phyloP scores from a whole-genome alignment of 2,797 vertebrate species.

The Pagetopsis macropterus region DNA sequence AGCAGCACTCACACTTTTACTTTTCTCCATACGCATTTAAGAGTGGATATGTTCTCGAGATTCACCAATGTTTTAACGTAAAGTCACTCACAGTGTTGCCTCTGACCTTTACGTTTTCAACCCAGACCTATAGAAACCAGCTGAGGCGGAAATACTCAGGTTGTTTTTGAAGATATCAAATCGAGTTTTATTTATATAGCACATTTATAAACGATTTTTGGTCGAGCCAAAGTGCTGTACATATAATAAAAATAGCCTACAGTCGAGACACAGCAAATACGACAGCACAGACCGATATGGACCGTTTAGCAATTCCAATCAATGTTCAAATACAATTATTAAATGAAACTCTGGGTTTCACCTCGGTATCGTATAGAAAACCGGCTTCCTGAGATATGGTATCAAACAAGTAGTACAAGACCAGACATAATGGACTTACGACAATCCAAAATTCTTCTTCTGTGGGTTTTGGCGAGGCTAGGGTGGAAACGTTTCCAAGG shows the following conservation, averaged over 20 bases:
- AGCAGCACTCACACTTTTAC: slow-evolving; percentile 54
- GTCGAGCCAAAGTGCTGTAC: no score
- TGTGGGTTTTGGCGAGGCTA: slow-evolving; percentile 12
- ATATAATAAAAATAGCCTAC: no score
- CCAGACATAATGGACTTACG: not conserved
- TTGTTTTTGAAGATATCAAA: not conserved
- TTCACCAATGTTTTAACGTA: not conserved
- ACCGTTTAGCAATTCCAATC: not conserved
- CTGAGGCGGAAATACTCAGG: not conserved
- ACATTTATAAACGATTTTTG: no score
- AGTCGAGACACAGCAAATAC: no score
- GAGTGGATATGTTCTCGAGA: slow-evolving; percentile 3
- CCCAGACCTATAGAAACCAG: slow-evolving; percentile 12
- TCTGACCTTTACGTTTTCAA: slow-evolving; percentile 24
- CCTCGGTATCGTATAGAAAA: not conserved
- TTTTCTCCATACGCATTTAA: not conserved
- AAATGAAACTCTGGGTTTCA: not conserved
- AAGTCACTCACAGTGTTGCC: slow-evolving; percentile 3
- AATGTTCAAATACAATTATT: not conserved
- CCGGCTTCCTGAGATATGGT: not conserved
- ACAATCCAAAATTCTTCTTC: not conserved
- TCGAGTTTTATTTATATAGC: no score
- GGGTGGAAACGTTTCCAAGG: slow-evolving; percentile 24
- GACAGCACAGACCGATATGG: not conserved
- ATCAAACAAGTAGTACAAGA: not conserved